A percentile compares a stretch with the other conserved stretches of the same genome.
Evolutionary conservation across 2,797 vertebrate genomes (phyloP).

Genomic region (Phoebastria nigripes): DNA sequence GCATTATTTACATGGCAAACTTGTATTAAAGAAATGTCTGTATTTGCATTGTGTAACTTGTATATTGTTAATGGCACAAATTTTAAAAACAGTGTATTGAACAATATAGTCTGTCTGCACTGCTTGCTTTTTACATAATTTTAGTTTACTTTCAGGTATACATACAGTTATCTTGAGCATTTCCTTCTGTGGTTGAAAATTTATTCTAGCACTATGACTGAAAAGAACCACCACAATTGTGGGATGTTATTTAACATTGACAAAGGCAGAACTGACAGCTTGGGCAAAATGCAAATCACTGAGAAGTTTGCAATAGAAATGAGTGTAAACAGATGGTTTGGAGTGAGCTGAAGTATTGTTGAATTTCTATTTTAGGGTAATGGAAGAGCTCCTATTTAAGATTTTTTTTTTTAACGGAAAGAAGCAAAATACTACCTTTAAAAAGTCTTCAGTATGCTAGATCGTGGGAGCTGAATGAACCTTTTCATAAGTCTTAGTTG

Average conservation of each 20-base stretch:
- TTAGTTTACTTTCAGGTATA: background rate
- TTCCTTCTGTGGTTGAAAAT: constrained; percentile 5
- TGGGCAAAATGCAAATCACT: constrained; percentile 63
- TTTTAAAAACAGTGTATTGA: background rate
- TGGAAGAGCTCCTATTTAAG: constrained; percentile 19
- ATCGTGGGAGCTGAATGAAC: background rate
- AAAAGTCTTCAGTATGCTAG: background rate
- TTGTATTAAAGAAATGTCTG: background rate
- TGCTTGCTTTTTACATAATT: background rate
- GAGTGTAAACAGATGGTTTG: constrained; percentile 68
- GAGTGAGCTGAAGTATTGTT: constrained; percentile 52
- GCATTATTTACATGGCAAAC: background rate
- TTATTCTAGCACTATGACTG: background rate
- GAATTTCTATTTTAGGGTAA: constrained; percentile 56
- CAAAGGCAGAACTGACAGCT: constrained; percentile 59
- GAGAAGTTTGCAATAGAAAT: constrained; percentile 54
- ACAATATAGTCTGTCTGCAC: background rate
- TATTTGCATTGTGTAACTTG: background rate
- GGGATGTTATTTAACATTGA: constrained; percentile 44
- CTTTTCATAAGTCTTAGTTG: background rate
- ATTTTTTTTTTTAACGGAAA: background rate
- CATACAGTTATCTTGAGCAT: background rate
- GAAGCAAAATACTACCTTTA: constrained; percentile 7
- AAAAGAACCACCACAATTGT: constrained; percentile 38
- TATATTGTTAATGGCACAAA: background rate